Evolutionary conservation across 2,797 vertebrate genomes (phyloP).

Genomic region (Scyliorhinus canicula): DNA sequence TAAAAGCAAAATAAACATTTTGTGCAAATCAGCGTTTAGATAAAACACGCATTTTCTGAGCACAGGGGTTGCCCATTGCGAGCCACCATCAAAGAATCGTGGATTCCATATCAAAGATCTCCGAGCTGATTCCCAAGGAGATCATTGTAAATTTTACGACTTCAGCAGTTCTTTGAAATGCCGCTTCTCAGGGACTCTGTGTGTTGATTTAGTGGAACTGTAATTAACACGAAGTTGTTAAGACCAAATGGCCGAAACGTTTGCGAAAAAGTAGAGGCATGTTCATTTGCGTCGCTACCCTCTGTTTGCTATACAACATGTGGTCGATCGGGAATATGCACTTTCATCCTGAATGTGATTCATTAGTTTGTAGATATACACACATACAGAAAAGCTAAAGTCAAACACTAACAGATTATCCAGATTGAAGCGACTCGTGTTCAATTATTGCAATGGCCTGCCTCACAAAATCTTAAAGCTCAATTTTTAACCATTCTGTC

Average conservation of each 20-base stretch:
- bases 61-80: no score
- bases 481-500: neutral
- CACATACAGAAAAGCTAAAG: neutral
- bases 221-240: slow-evolving; percentile 46
- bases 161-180: slow-evolving; percentile 28
- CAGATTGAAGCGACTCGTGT: neutral
- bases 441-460: neutral
- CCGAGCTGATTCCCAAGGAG: slow-evolving; percentile 27
- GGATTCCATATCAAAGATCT: slow-evolving; percentile 32
- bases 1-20: slow-evolving; percentile 5
- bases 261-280: slow-evolving; percentile 43
- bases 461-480: no score
- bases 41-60: neutral
- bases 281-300: neutral
- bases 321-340: neutral
- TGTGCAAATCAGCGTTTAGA: neutral
- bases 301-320: neutral
- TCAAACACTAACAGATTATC: neutral
- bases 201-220: slow-evolving; percentile 45
- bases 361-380: neutral
- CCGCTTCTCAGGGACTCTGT: neutral
- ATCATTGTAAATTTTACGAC: slow-evolving; percentile 32
- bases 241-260: slow-evolving; percentile 43
- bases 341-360: neutral
- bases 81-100: slow-evolving; percentile 27